A percentile compares a stretch with the other conserved stretches of the same genome.
phyloP scores from a whole-genome alignment of 2,888 invertebrate species.

The Ypsolopha sequella region DNA sequence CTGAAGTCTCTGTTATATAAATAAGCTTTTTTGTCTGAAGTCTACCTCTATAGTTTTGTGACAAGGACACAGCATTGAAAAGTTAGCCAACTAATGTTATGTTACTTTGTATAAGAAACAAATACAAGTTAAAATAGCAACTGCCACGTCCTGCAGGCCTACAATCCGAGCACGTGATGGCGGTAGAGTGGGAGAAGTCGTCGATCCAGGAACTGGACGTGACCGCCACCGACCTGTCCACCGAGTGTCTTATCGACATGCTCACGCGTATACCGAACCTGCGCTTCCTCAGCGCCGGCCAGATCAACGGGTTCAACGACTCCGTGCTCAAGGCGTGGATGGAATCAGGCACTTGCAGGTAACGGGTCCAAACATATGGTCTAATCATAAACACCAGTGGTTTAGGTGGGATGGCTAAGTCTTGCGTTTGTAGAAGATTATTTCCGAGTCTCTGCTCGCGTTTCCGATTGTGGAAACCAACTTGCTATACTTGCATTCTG shows the following conservation, averaged over 20 bases:
- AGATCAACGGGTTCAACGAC: conserved; percentile 98
- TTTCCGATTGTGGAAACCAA: no score
- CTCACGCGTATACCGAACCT: conserved; percentile 87
- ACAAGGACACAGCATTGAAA: no score
- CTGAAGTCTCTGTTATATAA: no score
- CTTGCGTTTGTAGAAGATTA: no score
- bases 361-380: no score
- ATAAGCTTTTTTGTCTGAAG: no score
- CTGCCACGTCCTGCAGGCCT: conserved; percentile 72
- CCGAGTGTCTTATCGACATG: conserved; percentile 94
- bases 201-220: conserved; percentile 95
- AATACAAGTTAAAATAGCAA: neutral
- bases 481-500: no score
- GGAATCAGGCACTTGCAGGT: conserved; percentile 85
- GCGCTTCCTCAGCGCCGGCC: conserved; percentile 93
- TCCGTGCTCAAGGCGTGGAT: conserved; percentile 92
- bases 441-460: no score
- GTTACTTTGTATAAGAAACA: neutral
- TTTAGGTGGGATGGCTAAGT: no score
- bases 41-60: no score
- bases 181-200: conserved; percentile 98
- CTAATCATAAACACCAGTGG: no score
- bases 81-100: no score
- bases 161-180: conserved; percentile 92
- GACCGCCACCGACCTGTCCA: conserved; percentile 95